A percentile compares a stretch with the other conserved stretches of the same genome.
Conservation (phyloP, 2,888 invertebrate genomes). For the Drosophila cyrtoloma region DNA sequence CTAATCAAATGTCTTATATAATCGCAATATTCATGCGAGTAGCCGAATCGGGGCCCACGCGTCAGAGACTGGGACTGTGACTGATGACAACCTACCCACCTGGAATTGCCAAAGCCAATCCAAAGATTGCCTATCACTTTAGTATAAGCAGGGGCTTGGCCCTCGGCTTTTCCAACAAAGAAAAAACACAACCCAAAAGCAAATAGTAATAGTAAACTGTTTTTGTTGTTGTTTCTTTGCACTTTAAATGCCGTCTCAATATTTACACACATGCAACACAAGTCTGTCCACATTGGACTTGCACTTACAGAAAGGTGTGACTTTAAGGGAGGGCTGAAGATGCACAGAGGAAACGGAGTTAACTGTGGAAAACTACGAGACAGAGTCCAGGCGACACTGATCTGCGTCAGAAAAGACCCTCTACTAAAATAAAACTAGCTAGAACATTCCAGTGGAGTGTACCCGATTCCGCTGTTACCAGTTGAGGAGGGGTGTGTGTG, state of each 20-base stretch:
- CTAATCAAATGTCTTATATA: slow-evolving; percentile 36
- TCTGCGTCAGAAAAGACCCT: not conserved
- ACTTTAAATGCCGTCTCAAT: slow-evolving; percentile 55
- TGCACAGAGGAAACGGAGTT: not conserved
- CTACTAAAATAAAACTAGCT: not conserved
- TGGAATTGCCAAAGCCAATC: slow-evolving; percentile 5
- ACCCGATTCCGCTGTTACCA: not conserved
- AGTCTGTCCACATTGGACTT: slow-evolving; percentile 18
- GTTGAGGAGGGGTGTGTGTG: not conserved
- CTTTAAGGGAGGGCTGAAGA: slow-evolving; percentile 4
- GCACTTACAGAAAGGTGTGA: slow-evolving; percentile 60
- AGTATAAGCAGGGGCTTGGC: slow-evolving; percentile 46
- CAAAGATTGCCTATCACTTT: slow-evolving; percentile 3
- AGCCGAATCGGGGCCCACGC: slow-evolving; percentile 17
- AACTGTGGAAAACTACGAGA: not conserved
- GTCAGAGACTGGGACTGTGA: not conserved
- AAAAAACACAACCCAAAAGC: not conserved
- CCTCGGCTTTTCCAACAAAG: slow-evolving; percentile 3
- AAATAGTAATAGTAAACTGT: slow-evolving; percentile 1
- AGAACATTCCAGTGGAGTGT: not conserved
- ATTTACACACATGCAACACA: slow-evolving; percentile 49
- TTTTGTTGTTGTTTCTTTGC: slow-evolving; percentile 29
- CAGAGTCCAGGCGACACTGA: slow-evolving; percentile 2
- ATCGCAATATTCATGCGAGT: not conserved
- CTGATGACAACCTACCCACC: slow-evolving; percentile 12